Evolutionary conservation across 1,140 invertebrate genomes (phyloP).

Genomic region (Harpegnathos saltator): DNA sequence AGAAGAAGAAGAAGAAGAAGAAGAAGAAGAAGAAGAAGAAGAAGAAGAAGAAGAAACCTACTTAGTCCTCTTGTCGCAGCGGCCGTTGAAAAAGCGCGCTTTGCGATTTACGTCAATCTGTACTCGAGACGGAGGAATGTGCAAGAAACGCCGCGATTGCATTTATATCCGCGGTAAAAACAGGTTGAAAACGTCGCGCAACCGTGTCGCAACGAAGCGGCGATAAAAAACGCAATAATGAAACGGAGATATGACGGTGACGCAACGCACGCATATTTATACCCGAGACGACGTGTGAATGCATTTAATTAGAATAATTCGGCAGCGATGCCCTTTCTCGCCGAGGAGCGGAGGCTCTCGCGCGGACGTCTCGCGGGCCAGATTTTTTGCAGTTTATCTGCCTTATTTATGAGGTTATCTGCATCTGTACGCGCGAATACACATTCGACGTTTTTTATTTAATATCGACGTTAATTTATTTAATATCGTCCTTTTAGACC

Average conservation of each 20-base stretch:
- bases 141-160: background rate
- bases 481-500: too few relatives aligned
- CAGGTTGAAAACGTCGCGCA: background rate
- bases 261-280: background rate
- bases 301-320: constrained; percentile 20
- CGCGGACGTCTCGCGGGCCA: too few relatives aligned
- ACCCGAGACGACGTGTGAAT: background rate
- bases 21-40: too few relatives aligned
- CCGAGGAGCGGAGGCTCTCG: too few relatives aligned
- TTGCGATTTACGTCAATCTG: background rate
- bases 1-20: too few relatives aligned
- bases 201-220: constrained; percentile 1
- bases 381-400: too few relatives aligned
- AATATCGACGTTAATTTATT: too few relatives aligned
- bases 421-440: background rate
- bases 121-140: background rate
- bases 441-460: too few relatives aligned
- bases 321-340: too few relatives aligned
- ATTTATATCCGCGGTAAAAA: constrained; percentile 20
- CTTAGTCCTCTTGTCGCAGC: background rate
- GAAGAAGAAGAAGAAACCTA: too few relatives aligned
- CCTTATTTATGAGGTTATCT: too few relatives aligned
- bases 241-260: constrained; percentile 25
- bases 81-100: too few relatives aligned
- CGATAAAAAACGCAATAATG: background rate